Base-by-base conservation (phyloP, 1,140 invertebrate genomes). In the Drosophila tani region DNA sequence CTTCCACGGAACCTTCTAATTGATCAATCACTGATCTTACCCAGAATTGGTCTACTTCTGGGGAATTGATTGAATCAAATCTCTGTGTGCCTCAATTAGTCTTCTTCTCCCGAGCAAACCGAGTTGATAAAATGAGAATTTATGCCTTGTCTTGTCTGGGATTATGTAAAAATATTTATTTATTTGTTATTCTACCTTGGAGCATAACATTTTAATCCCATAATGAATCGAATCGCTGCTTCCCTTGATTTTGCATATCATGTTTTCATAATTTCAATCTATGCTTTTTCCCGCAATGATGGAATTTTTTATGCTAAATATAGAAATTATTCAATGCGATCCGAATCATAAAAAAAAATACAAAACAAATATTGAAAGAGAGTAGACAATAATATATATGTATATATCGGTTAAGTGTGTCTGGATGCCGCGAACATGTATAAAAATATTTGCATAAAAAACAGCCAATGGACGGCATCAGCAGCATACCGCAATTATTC, bases 241-340 rank as follows among this genome's bases (percentile, higher is more conserved):
- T 73, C 35, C 45, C 47, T 41, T 58, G 29, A 46, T 76, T 77
- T 68, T 17, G 59, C 60, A 75, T 76, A 82, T 78, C 74, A 82
- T 77, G 70, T 79, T 82, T 87, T 79, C 66, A 82, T 79, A 76
- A 77, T 80, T 77, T 75, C 58, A 43, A 69, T 73, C 55, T 73
- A 51, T 66, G 75, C 57, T 63, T 62, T 65, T 76, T 57, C 8
- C 38, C 65, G 55, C 65, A 49, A 43, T 40, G 15, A 63, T 70
- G 78, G 81, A 84, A 84, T 84, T 81, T 82, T 78, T 77, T 79
- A 74, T 88, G 84, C 84, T 87, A 87, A 84, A 87, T 79, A 88
- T 87, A 87, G 84, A 90, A 87, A 87, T 87, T 87, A 90, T 87
- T 88, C 74, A 87, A 87, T 85, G 79, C 71, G 69, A 66, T 81